phyloP scores from a whole-genome alignment of 2,113 vertebrate genomes.

The Tachycineta bicolor region DNA sequence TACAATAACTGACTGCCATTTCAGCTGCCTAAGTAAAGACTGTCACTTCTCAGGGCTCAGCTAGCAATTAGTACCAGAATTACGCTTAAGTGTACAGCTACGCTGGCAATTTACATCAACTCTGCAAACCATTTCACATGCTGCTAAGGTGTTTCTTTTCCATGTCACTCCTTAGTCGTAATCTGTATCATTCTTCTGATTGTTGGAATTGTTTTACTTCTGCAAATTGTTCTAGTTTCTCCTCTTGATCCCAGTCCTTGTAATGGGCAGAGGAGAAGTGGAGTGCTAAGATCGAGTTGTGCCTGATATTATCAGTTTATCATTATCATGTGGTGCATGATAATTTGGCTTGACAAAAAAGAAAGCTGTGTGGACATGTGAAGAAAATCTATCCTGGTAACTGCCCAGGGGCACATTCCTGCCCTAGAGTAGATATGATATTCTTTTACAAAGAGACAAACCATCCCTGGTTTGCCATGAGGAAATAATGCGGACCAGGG shows the following conservation, averaged over 20 bases:
- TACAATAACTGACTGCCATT: neutral
- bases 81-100: neutral
- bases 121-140: neutral
- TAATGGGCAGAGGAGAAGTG: neutral
- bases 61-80: conserved; percentile 1
- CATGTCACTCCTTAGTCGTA: neutral
- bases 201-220: neutral
- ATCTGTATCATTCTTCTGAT: neutral
- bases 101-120: neutral
- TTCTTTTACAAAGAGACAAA: neutral
- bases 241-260: neutral
- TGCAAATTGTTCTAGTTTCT: neutral
- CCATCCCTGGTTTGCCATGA: neutral
- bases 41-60: neutral
- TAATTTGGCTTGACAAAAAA: neutral
- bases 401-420: neutral
- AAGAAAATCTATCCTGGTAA: neutral
- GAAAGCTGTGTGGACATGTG: neutral
- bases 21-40: neutral
- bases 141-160: neutral
- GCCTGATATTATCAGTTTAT: neutral
- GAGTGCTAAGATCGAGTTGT: neutral
- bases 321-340: neutral
- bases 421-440: neutral
- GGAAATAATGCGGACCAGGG: neutral